These are phyloP conservation scores for Apodemia mormo DNA, from an alignment of 2,888 invertebrate genomes.

Conservation along the genomic window DNA sequence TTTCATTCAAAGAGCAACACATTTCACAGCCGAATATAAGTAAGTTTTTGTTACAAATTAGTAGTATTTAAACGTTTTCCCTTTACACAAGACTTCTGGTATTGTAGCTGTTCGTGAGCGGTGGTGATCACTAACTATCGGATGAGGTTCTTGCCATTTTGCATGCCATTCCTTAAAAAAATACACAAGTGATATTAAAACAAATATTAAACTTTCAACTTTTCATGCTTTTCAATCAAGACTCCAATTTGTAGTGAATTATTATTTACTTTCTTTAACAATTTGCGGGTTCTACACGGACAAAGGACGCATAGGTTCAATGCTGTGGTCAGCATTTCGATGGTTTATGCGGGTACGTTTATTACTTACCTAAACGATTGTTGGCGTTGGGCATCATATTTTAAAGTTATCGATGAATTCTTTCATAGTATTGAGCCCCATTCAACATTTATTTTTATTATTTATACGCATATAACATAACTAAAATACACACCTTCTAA, in stretches of 20 bases:
- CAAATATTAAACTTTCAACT: too few relatives aligned
- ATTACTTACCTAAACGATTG: slow-evolving; percentile 66
- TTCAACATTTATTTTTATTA: neutral
- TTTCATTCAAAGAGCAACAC: too few relatives aligned
- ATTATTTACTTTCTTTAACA: slow-evolving; percentile 75
- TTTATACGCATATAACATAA: neutral
- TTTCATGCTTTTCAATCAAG: too few relatives aligned
- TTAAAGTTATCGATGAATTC: slow-evolving; percentile 22
- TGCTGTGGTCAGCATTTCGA: slow-evolving; percentile 78
- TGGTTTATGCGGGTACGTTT: slow-evolving; percentile 79
- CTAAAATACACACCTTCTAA: neutral
- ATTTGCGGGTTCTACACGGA: slow-evolving; percentile 72
- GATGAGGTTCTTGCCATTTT: too few relatives aligned
- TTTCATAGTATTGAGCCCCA: neutral
- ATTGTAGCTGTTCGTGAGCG: too few relatives aligned
- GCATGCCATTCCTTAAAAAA: too few relatives aligned
- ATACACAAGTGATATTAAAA: slow-evolving; percentile 39
- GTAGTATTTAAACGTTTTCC: too few relatives aligned
- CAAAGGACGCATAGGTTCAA: slow-evolving; percentile 75
- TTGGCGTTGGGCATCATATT: slow-evolving; percentile 40
- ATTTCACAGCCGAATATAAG: too few relatives aligned
- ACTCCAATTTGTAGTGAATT: neutral
- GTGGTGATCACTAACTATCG: too few relatives aligned
- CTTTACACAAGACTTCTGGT: too few relatives aligned
- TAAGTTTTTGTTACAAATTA: too few relatives aligned